phyloP scores from a whole-genome alignment of 2,888 invertebrate genomes.

The Slavum lentiscoides region DNA sequence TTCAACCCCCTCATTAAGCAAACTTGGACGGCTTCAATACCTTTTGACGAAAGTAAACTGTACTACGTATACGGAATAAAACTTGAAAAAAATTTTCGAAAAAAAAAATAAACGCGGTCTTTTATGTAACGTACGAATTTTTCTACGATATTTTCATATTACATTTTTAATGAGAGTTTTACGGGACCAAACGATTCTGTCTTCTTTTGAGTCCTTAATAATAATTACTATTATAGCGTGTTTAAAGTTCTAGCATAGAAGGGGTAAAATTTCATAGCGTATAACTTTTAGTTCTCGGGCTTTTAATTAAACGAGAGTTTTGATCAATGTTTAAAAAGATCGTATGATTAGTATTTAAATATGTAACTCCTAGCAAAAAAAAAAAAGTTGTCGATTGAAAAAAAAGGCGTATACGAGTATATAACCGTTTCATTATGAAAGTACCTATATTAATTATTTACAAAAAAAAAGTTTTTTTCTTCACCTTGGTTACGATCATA shows the following conservation, averaged over 20 bases:
- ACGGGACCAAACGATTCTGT: not conserved
- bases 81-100: not conserved
- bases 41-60: conserved; percentile 22
- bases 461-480: not conserved
- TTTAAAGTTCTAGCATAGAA: conserved; percentile 10
- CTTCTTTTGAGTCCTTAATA: not conserved
- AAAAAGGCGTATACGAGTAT: not conserved
- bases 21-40: conserved; percentile 44
- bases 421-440: not conserved
- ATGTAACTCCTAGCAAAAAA: not conserved
- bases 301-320: conserved; percentile 26
- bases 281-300: conserved; percentile 7
- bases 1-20: conserved; percentile 47
- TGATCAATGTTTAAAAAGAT: conserved; percentile 17
- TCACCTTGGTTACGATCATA: no score
- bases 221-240: conserved; percentile 16
- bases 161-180: conserved; percentile 31
- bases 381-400: not conserved
- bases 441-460: not conserved
- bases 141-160: conserved; percentile 7
- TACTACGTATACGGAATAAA: conserved; percentile 8
- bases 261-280: not conserved
- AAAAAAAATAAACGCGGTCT: not conserved
- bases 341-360: not conserved
- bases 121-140: not conserved